A percentile compares a stretch with the other conserved stretches of the same genome.
Conservation (phyloP, 1,140 invertebrate genomes). For the Heliconius hewitsoni region DNA sequence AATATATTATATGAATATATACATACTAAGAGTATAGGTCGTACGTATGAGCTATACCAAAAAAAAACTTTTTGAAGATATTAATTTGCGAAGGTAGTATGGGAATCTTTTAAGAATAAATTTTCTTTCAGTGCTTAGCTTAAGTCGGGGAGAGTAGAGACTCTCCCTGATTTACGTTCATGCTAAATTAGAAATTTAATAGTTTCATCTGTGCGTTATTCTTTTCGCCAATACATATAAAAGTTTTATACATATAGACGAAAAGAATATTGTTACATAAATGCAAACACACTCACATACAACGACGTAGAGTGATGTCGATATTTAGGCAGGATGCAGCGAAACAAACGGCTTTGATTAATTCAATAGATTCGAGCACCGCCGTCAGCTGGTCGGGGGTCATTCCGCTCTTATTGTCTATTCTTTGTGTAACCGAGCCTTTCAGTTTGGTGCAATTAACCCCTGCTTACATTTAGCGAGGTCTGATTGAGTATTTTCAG, state of each 20-base stretch:
- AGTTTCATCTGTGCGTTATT: background rate
- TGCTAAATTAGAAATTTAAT: background rate
- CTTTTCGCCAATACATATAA: background rate
- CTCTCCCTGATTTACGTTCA: too few relatives aligned
- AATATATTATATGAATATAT: too few relatives aligned
- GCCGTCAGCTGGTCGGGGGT: background rate
- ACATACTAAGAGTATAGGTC: too few relatives aligned
- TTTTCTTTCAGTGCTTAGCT: too few relatives aligned
- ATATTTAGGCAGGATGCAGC: background rate
- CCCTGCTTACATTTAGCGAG: background rate
- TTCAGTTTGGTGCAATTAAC: background rate
- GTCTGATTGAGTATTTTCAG: background rate
- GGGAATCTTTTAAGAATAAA: too few relatives aligned
- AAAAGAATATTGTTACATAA: background rate
- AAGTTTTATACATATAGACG: background rate
- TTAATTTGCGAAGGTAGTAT: too few relatives aligned
- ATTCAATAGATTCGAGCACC: background rate
- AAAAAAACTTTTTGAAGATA: too few relatives aligned
- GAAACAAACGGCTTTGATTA: background rate
- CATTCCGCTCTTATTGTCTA: background rate
- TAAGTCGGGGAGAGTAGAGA: too few relatives aligned
- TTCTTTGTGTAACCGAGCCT: slow-evolving; percentile 9
- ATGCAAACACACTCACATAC: background rate
- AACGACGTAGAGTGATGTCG: background rate
- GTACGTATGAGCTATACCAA: too few relatives aligned